A percentile compares a stretch with the other conserved stretches of the same genome.
Conservation (phyloP, 2,888 invertebrate species). For the Erynnis tages region DNA sequence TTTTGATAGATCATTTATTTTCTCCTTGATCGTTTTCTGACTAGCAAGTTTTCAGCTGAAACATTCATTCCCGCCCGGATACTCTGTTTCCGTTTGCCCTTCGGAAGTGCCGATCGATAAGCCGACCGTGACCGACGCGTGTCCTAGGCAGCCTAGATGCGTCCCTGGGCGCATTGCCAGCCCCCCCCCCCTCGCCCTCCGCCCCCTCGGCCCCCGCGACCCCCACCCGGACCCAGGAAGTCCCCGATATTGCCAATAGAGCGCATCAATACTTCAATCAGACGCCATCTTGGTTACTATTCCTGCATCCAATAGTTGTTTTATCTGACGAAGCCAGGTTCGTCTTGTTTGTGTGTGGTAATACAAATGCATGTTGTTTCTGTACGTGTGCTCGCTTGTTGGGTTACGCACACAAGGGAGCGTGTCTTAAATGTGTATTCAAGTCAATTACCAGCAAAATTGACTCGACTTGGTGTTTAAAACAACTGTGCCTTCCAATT, state of each 20-base stretch:
- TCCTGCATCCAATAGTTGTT: background rate
- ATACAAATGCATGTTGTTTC: too few species aligned
- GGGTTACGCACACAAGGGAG: too few species aligned
- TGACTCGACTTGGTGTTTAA: too few species aligned
- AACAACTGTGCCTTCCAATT: too few species aligned
- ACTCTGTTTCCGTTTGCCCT: slow-evolving; percentile 23
- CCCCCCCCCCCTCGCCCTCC: slow-evolving; percentile 45
- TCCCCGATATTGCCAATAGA: slow-evolving; percentile 57
- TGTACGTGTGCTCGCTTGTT: too few species aligned
- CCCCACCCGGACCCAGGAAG: slow-evolving; percentile 54
- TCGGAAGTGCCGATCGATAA: slow-evolving; percentile 22
- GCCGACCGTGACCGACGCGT: slow-evolving; percentile 60
- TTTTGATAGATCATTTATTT: background rate
- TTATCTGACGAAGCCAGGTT: background rate
- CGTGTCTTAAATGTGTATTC: too few species aligned
- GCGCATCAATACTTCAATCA: slow-evolving; percentile 42
- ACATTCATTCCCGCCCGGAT: background rate
- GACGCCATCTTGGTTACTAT: slow-evolving; percentile 16
- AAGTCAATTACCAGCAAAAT: too few species aligned
- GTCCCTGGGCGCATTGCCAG: slow-evolving; percentile 72
- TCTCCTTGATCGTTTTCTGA: too few species aligned
- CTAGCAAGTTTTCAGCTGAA: background rate
- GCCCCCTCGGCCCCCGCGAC: slow-evolving; percentile 33
- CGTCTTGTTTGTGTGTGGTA: too few species aligned
- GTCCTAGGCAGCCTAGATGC: slow-evolving; percentile 63